Evolutionary conservation across 1,140 invertebrate genomes (phyloP).

Genomic region (Nautilus pompilius): DNA sequence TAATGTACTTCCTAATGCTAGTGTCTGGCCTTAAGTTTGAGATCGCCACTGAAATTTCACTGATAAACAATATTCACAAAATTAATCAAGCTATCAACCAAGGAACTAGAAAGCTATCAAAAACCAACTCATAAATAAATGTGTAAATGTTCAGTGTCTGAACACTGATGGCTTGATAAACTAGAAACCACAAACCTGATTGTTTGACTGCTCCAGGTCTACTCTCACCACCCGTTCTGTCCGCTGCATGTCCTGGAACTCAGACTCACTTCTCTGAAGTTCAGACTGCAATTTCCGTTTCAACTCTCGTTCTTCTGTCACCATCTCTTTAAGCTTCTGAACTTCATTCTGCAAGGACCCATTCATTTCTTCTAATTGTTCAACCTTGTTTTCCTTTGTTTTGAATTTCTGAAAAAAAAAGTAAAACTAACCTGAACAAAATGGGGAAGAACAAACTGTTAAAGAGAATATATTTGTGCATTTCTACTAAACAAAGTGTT

Average conservation of each 20-base stretch:
- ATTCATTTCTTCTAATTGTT: slow-evolving; percentile 42
- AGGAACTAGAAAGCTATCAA: no score
- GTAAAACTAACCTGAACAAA: background rate
- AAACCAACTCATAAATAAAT: no score
- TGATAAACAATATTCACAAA: no score
- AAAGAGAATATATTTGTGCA: no score
- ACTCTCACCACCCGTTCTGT: slow-evolving; percentile 49
- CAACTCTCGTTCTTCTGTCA: slow-evolving; percentile 3
- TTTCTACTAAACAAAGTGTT: no score
- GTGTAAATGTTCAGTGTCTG: no score
- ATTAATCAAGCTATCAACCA: no score
- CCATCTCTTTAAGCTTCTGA: slow-evolving; percentile 7
- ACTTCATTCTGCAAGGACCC: slow-evolving; percentile 37
- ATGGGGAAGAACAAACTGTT: no score
- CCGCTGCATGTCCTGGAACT: slow-evolving; percentile 46
- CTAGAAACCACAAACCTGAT: slow-evolving; percentile 30
- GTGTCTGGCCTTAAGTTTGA: no score
- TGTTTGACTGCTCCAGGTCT: slow-evolving; percentile 48
- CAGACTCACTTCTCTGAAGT: slow-evolving; percentile 33
- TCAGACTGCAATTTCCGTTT: slow-evolving; percentile 38
- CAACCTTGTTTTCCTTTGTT: slow-evolving; percentile 42
- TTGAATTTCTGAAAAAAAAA: slow-evolving; percentile 48
- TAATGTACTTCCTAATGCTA: no score
- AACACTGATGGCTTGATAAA: no score
- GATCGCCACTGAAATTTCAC: no score